Percentiles rank a stretch among this genome's conserved stretches.
Conservation (phyloP, 1,140 invertebrate species). For the Tetramorium alpestre region DNA sequence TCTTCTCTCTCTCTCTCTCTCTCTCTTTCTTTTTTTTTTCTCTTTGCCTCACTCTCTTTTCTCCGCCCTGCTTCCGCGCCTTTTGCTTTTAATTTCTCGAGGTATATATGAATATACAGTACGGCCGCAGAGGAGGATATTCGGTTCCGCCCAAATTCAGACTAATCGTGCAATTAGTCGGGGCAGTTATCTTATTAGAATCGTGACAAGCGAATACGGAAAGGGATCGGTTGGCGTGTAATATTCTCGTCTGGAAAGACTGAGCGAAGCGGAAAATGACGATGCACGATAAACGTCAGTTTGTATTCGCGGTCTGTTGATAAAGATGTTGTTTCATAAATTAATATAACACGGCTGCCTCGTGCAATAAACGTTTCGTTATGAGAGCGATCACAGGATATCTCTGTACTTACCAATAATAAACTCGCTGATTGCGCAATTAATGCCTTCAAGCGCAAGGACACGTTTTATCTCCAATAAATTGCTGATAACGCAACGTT, state of each 20-base stretch:
- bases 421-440: conserved; percentile 26
- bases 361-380: conserved; percentile 15
- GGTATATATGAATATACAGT: conserved; percentile 47
- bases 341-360: not conserved
- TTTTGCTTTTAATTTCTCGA: conserved; percentile 26
- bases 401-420: not conserved
- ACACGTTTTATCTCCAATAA: conserved; percentile 22
- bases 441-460: conserved; percentile 21
- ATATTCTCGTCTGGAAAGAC: not conserved
- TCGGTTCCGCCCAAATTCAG: conserved; percentile 72
- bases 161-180: conserved; percentile 70
- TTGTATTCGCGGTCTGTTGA: not conserved
- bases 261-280: conserved; percentile 16
- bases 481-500: conserved; percentile 35
- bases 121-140: conserved; percentile 1
- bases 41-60: conserved; percentile 38
- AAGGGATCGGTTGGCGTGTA: conserved; percentile 49
- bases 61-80: not conserved
- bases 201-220: conserved; percentile 22
- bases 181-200: conserved; percentile 60
- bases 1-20: conserved; percentile 62
- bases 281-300: not conserved
- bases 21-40: conserved; percentile 44
- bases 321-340: conserved; percentile 32
- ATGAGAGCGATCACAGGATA: not conserved